Percentiles rank a stretch among this genome's conserved stretches.
Conservation (phyloP, 2,113 vertebrate genomes). For the Bambusicola thoracicus region DNA sequence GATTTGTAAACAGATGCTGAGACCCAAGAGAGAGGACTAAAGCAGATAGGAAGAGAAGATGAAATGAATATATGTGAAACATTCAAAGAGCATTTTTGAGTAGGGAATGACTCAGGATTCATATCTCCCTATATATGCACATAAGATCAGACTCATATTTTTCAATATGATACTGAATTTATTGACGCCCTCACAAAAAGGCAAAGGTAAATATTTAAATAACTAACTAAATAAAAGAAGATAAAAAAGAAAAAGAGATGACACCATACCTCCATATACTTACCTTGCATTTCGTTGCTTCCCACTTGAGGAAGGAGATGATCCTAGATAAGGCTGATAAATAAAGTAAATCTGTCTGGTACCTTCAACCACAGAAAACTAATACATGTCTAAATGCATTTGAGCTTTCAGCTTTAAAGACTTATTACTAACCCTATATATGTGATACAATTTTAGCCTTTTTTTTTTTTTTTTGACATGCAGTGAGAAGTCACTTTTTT, state of each 20-base stretch:
- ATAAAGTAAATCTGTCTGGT: constrained; percentile 4
- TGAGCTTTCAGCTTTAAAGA: background rate
- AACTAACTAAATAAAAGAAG: background rate
- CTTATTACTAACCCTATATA: background rate
- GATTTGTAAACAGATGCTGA: constrained; percentile 65
- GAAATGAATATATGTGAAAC: constrained; percentile 54
- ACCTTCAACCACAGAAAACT: background rate
- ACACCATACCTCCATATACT: background rate
- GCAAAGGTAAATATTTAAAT: background rate
- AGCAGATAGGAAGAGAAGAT: constrained; percentile 46
- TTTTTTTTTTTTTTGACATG: background rate
- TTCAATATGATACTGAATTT: background rate
- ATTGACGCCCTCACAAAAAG: background rate
- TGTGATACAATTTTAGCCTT: background rate
- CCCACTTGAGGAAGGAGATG: constrained; percentile 9
- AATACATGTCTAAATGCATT: background rate
- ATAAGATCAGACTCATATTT: background rate
- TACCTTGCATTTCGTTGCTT: constrained; percentile 30
- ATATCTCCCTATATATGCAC: background rate
- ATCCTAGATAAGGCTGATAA: background rate
- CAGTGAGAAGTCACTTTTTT: background rate
- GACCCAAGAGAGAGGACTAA: constrained; percentile 27
- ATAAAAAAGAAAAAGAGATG: background rate
- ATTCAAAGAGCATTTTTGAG: constrained; percentile 39
- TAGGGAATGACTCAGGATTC: constrained; percentile 36